A percentile compares a stretch with the other conserved stretches of the same genome.
phyloP scores from a whole-genome alignment of 2,113 vertebrate species.

The Larimichthys polyactis region DNA sequence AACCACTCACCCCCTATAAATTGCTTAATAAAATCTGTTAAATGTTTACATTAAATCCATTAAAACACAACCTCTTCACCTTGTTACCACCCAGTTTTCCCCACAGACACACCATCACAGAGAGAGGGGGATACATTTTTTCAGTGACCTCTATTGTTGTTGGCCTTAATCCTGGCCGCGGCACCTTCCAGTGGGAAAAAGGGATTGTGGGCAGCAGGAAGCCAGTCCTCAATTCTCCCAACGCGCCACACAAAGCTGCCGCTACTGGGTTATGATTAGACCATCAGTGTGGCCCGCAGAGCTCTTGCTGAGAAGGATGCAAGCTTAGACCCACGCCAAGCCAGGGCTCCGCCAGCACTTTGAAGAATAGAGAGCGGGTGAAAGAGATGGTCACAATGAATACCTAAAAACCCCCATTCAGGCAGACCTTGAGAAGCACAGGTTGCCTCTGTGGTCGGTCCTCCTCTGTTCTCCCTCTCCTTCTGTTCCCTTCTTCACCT shows the following conservation, averaged over 20 bases:
- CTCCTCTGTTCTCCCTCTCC: slow-evolving; percentile 60
- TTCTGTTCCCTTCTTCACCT: slow-evolving; percentile 72
- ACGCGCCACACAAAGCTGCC: slow-evolving; percentile 74
- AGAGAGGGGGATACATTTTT: slow-evolving; percentile 64
- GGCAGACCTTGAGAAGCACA: slow-evolving; percentile 74
- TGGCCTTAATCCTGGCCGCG: slow-evolving; percentile 74
- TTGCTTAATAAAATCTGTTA: background rate
- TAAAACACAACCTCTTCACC: background rate
- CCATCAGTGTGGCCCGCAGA: slow-evolving; percentile 72
- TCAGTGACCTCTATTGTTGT: slow-evolving; percentile 66
- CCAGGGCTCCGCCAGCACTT: slow-evolving; percentile 62
- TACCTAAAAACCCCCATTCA: slow-evolving; percentile 80
- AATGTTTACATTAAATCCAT: slow-evolving; percentile 9
- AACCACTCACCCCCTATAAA: background rate
- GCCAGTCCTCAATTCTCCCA: slow-evolving; percentile 74
- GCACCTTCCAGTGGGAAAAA: slow-evolving; percentile 76
- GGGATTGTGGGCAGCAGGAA: slow-evolving; percentile 73
- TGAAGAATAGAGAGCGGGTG: slow-evolving; percentile 68
- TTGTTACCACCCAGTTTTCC: slow-evolving; percentile 15
- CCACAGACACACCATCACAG: slow-evolving; percentile 20
- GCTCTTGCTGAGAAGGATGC: slow-evolving; percentile 72
- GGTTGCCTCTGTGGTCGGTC: slow-evolving; percentile 69
- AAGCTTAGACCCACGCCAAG: slow-evolving; percentile 78
- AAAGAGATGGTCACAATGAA: slow-evolving; percentile 81
- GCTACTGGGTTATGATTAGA: slow-evolving; percentile 80